phyloP scores from a whole-genome alignment of 2,113 vertebrate species.

The Lepus americanus region DNA sequence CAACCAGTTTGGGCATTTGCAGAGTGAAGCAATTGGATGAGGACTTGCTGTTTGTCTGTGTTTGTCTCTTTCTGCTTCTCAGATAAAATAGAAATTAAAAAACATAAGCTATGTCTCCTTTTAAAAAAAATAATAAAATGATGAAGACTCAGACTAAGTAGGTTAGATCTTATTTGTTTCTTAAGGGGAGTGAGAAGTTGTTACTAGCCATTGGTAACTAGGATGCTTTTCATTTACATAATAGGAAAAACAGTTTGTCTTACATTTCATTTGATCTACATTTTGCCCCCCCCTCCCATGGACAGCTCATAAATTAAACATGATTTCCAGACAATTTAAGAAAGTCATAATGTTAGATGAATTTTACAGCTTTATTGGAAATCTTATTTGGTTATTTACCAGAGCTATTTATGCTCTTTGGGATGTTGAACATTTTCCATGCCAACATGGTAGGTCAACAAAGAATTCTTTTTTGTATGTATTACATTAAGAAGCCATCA shows the following conservation, averaged over 20 bases:
- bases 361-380: slow-evolving; percentile 49
- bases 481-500: slow-evolving; percentile 15
- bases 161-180: slow-evolving; percentile 56
- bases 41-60: no score
- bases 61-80: no score
- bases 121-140: not conserved
- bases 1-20: no score
- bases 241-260: slow-evolving; percentile 35
- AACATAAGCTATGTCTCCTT: no score
- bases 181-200: slow-evolving; percentile 47
- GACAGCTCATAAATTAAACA: slow-evolving; percentile 35
- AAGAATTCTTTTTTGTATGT: slow-evolving; percentile 30
- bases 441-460: not conserved
- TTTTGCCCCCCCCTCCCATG: not conserved
- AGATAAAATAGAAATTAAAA: no score
- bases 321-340: slow-evolving; percentile 35
- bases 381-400: slow-evolving; percentile 44
- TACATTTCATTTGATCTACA: not conserved
- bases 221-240: slow-evolving; percentile 13
- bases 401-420: slow-evolving; percentile 14
- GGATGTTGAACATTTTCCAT: slow-evolving; percentile 29
- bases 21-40: no score
- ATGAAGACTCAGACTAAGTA: slow-evolving; percentile 1
- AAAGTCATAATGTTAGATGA: slow-evolving; percentile 44
- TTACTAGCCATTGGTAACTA: slow-evolving; percentile 33